phyloP scores from a whole-genome alignment of 2,797 vertebrate genomes.

The Molossus molossus region DNA sequence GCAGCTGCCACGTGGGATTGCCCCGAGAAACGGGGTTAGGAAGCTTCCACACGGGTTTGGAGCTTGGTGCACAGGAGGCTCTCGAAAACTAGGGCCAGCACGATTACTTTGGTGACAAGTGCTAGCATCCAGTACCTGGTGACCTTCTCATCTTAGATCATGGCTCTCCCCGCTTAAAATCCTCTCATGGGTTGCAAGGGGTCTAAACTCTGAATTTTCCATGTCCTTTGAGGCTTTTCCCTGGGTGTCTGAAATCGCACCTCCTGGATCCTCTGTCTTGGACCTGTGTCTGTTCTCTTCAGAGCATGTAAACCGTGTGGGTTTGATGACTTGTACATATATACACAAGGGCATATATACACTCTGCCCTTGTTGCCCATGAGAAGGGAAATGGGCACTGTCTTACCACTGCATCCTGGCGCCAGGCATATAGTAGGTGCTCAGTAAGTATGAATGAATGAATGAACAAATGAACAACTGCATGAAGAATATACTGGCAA shows the following conservation, averaged over 20 bases:
- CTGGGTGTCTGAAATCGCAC: too few species aligned
- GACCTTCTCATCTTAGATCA: neutral
- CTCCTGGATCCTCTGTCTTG: neutral
- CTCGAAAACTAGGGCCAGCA: neutral
- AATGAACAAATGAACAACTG: neutral
- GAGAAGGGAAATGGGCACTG: neutral
- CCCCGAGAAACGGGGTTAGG: neutral
- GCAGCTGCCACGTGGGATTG: neutral
- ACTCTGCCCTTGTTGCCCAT: neutral
- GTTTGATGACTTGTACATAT: neutral
- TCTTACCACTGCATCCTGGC: neutral
- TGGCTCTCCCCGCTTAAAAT: neutral
- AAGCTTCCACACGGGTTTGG: neutral
- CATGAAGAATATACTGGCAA: neutral
- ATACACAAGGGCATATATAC: too few species aligned
- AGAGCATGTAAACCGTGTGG: neutral
- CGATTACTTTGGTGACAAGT: neutral
- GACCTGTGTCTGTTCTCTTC: neutral
- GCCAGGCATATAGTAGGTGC: neutral
- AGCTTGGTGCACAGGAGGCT: neutral
- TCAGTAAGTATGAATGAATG: neutral
- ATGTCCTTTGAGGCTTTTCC: neutral
- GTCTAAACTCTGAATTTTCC: neutral
- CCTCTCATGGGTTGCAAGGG: too few species aligned
- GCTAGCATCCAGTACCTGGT: accelerated